These are phyloP conservation scores for Myiothlypis coronata DNA, from an alignment of 2,797 vertebrate species.

Conservation along the genomic window DNA sequence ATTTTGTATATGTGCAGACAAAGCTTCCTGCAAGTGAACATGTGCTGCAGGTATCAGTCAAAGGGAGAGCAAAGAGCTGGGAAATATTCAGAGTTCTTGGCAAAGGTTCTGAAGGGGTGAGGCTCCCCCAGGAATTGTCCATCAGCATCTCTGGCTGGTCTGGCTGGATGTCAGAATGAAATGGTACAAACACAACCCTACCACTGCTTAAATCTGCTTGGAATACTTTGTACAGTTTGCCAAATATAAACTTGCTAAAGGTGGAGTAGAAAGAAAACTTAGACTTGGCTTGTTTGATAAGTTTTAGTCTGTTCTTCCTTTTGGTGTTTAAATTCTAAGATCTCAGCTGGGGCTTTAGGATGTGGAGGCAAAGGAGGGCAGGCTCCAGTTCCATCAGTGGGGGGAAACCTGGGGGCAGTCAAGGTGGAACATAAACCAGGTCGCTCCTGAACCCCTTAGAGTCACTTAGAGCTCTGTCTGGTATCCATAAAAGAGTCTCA, in stretches of 20 bases:
- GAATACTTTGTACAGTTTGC: neutral
- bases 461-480: neutral
- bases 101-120: neutral
- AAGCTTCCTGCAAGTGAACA: neutral
- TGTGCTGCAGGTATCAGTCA: neutral
- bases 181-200: neutral
- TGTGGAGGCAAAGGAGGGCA: neutral
- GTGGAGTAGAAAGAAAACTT: neutral
- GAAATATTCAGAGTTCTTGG: neutral
- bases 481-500: neutral
- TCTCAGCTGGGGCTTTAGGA: neutral
- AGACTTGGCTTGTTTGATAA: neutral
- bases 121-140: rapidly evolving
- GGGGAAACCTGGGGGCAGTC: neutral
- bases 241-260: neutral
- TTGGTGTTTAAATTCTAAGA: neutral
- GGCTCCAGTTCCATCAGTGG: neutral
- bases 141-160: neutral
- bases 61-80: neutral
- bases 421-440: neutral
- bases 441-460: neutral
- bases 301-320: neutral
- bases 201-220: neutral
- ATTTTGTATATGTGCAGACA: neutral
- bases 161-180: neutral